Percentiles rank a stretch among this genome's conserved stretches.
Conservation (phyloP, 2,797 vertebrate species). For the Lepus townsendii region DNA sequence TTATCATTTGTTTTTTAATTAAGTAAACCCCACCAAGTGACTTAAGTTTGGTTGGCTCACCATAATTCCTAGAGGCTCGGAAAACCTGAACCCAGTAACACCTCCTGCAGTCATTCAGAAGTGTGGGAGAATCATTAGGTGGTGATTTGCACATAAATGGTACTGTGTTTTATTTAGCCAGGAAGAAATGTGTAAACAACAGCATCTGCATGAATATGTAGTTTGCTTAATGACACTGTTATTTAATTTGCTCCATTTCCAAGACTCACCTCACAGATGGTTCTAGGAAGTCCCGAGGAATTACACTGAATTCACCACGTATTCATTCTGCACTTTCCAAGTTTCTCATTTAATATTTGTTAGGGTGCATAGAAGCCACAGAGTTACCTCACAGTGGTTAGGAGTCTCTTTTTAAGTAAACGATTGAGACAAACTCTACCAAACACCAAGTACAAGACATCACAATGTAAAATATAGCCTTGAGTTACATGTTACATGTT, state of each 20-base stretch:
- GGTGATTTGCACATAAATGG: conserved; percentile 42
- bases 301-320: conserved; percentile 68
- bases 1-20: conserved; percentile 9
- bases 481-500: not conserved
- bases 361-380: conserved; percentile 24
- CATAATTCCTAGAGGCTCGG: conserved; percentile 35
- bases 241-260: conserved; percentile 82
- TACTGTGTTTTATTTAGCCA: conserved; percentile 70
- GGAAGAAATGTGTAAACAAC: conserved; percentile 74
- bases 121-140: conserved; percentile 24
- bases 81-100: not conserved
- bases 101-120: conserved; percentile 54
- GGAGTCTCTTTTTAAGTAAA: conserved; percentile 40
- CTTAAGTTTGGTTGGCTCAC: conserved; percentile 22
- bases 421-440: conserved; percentile 14
- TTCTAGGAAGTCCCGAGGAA: conserved; percentile 55
- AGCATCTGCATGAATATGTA: conserved; percentile 83
- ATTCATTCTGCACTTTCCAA: conserved; percentile 43
- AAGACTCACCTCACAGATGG: conserved; percentile 76
- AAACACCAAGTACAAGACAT: conserved; percentile 17
- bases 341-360: conserved; percentile 34
- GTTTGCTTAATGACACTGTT: conserved; percentile 77
- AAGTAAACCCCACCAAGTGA: not conserved
- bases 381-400: conserved; percentile 5
- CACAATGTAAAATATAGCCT: not conserved